Percentiles rank a stretch among this genome's conserved stretches.
phyloP scores from a whole-genome alignment of 2,113 vertebrate species.

The Hystrix brachyura region DNA sequence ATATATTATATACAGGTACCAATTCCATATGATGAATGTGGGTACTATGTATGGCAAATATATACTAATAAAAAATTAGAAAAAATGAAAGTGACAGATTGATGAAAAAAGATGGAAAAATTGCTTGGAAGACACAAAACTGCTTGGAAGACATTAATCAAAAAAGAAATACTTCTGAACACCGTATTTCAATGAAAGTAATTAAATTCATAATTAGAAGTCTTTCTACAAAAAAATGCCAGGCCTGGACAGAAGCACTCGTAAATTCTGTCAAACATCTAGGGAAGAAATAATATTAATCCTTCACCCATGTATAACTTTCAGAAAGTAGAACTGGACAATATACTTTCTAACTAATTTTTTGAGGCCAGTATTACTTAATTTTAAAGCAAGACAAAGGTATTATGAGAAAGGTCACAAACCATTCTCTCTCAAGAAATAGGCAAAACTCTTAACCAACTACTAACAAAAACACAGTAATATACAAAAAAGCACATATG shows the following conservation, averaged over 20 bases:
- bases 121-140: neutral
- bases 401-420: conserved; percentile 8
- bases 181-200: neutral
- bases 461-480: neutral
- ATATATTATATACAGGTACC: neutral
- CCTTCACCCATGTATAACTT: neutral
- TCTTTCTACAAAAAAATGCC: neutral
- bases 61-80: neutral
- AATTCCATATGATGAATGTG: neutral
- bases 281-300: neutral
- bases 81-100: neutral
- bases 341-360: neutral
- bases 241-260: neutral
- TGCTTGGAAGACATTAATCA: neutral
- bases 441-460: conserved; percentile 20
- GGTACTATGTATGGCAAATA: neutral
- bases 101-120: neutral
- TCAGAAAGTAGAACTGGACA: conserved; percentile 6
- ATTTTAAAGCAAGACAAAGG: conserved; percentile 1
- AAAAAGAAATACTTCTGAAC: neutral
- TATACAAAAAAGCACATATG: neutral
- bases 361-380: neutral
- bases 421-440: neutral
- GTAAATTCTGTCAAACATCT: conserved; percentile 20
- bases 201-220: conserved; percentile 19